Conservation (phyloP, 2,113 vertebrate genomes). For the Lophotis ruficrista region DNA sequence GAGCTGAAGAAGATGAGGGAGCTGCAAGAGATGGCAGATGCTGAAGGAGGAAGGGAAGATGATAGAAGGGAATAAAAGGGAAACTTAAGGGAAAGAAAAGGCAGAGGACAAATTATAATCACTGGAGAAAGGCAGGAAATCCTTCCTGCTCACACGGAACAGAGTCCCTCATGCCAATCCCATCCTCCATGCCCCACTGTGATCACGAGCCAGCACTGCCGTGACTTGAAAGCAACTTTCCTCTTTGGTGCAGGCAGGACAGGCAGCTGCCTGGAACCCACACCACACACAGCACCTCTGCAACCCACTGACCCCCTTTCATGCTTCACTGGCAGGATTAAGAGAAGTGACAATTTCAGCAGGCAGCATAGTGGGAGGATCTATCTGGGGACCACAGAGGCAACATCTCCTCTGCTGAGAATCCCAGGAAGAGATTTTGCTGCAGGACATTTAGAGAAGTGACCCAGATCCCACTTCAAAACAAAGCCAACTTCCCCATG, state of each 20-base stretch:
- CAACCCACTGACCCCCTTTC: not conserved
- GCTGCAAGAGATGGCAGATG: not conserved
- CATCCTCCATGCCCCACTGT: not conserved
- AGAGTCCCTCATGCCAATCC: too few species aligned
- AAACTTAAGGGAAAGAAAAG: not conserved
- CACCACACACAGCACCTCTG: not conserved
- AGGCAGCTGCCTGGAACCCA: not conserved
- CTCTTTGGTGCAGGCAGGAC: not conserved
- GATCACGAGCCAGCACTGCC: not conserved
- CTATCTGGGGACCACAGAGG: not conserved
- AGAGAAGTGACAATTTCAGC: not conserved
- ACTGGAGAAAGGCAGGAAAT: not conserved
- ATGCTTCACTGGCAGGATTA: not conserved
- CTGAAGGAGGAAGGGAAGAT: not conserved
- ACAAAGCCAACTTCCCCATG: not conserved
- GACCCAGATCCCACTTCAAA: not conserved
- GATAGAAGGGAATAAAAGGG: not conserved
- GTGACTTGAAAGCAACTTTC: not conserved
- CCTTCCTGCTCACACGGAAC: rapidly evolving
- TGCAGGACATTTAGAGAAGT: not conserved
- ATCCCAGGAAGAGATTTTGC: not conserved
- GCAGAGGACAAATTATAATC: not conserved
- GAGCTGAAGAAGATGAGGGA: not conserved
- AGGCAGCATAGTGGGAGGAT: not conserved
- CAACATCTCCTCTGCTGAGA: not conserved